Percentiles rank a stretch among this genome's conserved stretches.
phyloP scores from a whole-genome alignment of 2,888 invertebrate species.

The Drosophila helvetica region DNA sequence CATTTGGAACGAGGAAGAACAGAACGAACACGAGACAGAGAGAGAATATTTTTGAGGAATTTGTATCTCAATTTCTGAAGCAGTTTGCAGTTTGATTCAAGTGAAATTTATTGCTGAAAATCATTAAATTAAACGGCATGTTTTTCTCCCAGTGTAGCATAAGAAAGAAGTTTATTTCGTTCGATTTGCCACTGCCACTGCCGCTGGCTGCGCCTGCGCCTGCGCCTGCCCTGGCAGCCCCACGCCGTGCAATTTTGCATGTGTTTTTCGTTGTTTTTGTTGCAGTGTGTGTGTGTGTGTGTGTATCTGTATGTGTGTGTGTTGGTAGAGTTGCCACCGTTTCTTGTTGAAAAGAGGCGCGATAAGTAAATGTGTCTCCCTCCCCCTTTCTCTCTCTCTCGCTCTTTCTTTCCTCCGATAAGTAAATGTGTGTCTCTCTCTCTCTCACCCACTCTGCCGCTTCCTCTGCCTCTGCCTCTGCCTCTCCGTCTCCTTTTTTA shows the following conservation, averaged over 20 bases:
- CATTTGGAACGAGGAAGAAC: background rate
- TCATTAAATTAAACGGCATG: background rate
- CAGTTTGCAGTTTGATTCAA: too few relatives aligned
- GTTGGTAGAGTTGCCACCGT: conserved; percentile 72
- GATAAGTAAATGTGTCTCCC: conserved; percentile 80
- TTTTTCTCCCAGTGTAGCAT: conserved; percentile 27
- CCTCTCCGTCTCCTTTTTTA: too few relatives aligned
- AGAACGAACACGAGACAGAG: background rate
- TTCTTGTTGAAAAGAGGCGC: conserved; percentile 75
- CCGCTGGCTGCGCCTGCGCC: conserved; percentile 2
- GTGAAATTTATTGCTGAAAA: background rate
- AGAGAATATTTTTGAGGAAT: background rate
- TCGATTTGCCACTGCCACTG: conserved; percentile 17
- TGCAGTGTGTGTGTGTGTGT: background rate
- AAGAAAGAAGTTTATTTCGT: conserved; percentile 34
- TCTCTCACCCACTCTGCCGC: too few relatives aligned
- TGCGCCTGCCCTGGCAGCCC: conserved; percentile 39
- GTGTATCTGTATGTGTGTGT: background rate
- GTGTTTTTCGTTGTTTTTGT: conserved; percentile 55
- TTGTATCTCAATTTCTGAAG: background rate
- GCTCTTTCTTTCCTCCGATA: conserved; percentile 4
- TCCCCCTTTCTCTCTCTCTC: conserved; percentile 30
- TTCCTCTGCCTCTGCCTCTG: too few relatives aligned
- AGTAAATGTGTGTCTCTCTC: background rate
- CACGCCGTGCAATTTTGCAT: conserved; percentile 67